These are phyloP conservation scores for Nestor notabilis DNA, from an alignment of 2,113 vertebrate species.

Conservation along the genomic window DNA sequence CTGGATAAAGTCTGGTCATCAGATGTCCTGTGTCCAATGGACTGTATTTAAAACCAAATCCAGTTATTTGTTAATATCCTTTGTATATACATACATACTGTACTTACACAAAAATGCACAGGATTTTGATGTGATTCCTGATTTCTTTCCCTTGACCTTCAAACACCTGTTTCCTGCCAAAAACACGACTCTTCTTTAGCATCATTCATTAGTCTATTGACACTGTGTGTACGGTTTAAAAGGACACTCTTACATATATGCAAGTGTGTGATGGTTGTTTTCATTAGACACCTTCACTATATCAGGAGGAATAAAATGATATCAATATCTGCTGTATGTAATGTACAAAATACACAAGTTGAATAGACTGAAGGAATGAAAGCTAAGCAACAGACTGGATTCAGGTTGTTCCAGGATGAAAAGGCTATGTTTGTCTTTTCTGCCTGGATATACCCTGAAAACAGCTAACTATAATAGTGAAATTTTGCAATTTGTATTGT, in stretches of 20 bases:
- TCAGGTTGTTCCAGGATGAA: not conserved
- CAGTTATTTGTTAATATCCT: not conserved
- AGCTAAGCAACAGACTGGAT: not conserved
- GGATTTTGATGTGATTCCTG: not conserved
- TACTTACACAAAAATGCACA: not conserved
- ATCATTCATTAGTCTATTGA: not conserved
- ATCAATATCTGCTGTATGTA: not conserved
- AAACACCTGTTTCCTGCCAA: not conserved
- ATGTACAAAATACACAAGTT: not conserved
- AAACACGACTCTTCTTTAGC: not conserved
- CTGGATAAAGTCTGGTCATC: not conserved
- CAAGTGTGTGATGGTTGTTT: not conserved
- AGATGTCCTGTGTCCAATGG: not conserved
- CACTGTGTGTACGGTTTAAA: not conserved
- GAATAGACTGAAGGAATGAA: not conserved
- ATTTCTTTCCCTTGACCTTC: not conserved
- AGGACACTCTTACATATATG: not conserved
- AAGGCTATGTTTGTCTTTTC: not conserved
- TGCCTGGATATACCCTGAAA: not conserved
- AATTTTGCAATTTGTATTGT: not conserved
- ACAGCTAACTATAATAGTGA: not conserved
- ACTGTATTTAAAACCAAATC: not conserved
- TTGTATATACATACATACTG: not conserved
- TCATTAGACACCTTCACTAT: not conserved
- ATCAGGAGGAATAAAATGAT: not conserved